Base-by-base conservation (phyloP, 2,888 invertebrate species). In the Eilema griseolum region DNA sequence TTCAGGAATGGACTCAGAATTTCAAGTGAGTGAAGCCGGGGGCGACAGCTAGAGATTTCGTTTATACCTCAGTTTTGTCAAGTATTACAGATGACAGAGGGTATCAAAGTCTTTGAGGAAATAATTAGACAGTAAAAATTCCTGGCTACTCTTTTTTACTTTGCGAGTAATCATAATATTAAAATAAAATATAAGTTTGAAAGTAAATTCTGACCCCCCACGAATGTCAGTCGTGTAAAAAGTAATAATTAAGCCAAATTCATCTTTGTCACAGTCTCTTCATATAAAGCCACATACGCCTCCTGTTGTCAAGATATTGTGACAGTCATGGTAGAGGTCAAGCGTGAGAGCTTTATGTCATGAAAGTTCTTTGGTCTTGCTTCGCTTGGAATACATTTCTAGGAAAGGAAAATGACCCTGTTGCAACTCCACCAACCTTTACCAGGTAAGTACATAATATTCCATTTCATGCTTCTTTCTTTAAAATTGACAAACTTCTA, bases 191-290 rank as follows among this genome's bases (percentile, higher is more conserved):
- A n/a, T 60, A 59, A 28, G 70, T 77, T 61, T 61, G 61, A 52
- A 24, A 24, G 31, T 63, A 63, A 66, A 16, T 26, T 28, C 26
- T 65, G 80, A 83, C 81, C 84, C 77, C 85, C 84, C 80, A 73
- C 82, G 80, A 69, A 60, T 69, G 2, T 28, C 60, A 69, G 74
- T 73, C 78, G 61, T 16, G 26, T 66, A 62, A 82, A 71, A 83
- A 80, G 79, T 80, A 79, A 79, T 84, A 88, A 89, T 88, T 87
- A 85, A 85, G 82, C 72, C 75, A 80, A 87, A 89, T 90, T 83
- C 78, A 85, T 90, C 88, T 84, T 84, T 87, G 86, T 89, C 88
- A 85, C 74, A 82, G 71, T 8, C 70, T 61, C 46, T 52, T 61
- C 59, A 57, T 65, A 37, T 64, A 61, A 61, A 57, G 56, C 4